Evolutionary conservation across 1,140 invertebrate genomes (phyloP), one percentile per base, ranked within the genome.

Genomic region (Melitaea cinxia): DNA sequence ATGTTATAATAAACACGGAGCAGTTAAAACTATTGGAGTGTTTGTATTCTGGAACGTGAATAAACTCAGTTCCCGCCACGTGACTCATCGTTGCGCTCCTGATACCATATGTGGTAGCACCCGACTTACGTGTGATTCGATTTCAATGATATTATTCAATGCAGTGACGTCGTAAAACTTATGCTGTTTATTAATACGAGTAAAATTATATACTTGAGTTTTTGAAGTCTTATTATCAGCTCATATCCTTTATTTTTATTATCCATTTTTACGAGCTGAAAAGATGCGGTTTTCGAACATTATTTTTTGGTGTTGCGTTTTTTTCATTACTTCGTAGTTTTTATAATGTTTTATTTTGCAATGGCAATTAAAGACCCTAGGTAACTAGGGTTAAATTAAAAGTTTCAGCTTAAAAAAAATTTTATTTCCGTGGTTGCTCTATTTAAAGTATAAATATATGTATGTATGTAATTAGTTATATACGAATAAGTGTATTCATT

Each of bases 91-190:
- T 17, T 24, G 35, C 37, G 54, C 17, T 42, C 21, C 26, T 37
- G 37, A 42, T 26, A 23, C 54, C 21, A 45, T 57, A 57, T 39
- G 37, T 15, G 33, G 54, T 37, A 45, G 37, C 37, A 42, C 54
- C 37, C 37, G 19, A 26, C 3, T 26, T 42, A 28, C 37, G 54
- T 57, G 54, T 45, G 54, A 45, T n/a, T 39, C 28, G 54, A 57
- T 57, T 57, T 57, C 15, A 26, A 57, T 57, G 37, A 57, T 42
- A 57, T 57, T 45, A 28, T 23, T 39, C 42, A 21, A 47, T 7
- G 9, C 14, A 0, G 1, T 10, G 19, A 21, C 19, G 17, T n/a
- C 17, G 10, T 47, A 12, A 21, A n/a, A 47, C 1, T 47, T 42
- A 9, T 4, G 12, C 30, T 10, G 9, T 9, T 33, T 33, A 33